Evolutionary conservation across 2,797 vertebrate species (phyloP).

Genomic region (Argentina silus): DNA sequence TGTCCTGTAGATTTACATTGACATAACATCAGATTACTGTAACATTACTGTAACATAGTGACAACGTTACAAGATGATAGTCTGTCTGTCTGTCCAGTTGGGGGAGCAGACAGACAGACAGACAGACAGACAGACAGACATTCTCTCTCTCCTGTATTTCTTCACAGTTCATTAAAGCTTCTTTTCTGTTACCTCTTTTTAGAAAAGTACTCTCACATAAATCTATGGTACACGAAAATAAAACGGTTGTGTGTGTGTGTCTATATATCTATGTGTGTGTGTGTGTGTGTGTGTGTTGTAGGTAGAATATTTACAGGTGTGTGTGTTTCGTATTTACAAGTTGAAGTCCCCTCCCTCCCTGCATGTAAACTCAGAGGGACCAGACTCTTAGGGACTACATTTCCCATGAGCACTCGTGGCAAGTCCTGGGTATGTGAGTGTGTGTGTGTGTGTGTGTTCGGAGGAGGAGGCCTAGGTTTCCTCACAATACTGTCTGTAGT

Average conservation of each 20-base stretch:
- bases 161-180: slow-evolving; percentile 87
- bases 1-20: slow-evolving; percentile 69
- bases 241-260: slow-evolving; percentile 69
- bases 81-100: background rate
- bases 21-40: slow-evolving; percentile 61
- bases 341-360: background rate
- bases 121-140: slow-evolving; percentile 39
- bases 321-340: background rate
- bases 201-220: slow-evolving; percentile 79
- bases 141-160: slow-evolving; percentile 43
- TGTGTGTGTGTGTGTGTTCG: slow-evolving; percentile 62
- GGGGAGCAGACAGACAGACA: background rate
- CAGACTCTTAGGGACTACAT: background rate
- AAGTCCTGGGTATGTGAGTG: slow-evolving; percentile 26
- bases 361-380: background rate
- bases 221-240: slow-evolving; percentile 82
- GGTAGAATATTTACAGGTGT: slow-evolving; percentile 1
- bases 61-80: slow-evolving; percentile 68
- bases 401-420: slow-evolving; percentile 40
- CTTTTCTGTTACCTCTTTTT: slow-evolving; percentile 68
- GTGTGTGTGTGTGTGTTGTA: slow-evolving; percentile 61
- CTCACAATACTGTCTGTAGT: no score
- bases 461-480: slow-evolving; percentile 26
- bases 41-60: slow-evolving; percentile 72
- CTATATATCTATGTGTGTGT: slow-evolving; percentile 34